A percentile compares a stretch with the other conserved stretches of the same genome.
Conservation (phyloP, 2,113 vertebrate genomes). For the Ammospiza nelsoni region DNA sequence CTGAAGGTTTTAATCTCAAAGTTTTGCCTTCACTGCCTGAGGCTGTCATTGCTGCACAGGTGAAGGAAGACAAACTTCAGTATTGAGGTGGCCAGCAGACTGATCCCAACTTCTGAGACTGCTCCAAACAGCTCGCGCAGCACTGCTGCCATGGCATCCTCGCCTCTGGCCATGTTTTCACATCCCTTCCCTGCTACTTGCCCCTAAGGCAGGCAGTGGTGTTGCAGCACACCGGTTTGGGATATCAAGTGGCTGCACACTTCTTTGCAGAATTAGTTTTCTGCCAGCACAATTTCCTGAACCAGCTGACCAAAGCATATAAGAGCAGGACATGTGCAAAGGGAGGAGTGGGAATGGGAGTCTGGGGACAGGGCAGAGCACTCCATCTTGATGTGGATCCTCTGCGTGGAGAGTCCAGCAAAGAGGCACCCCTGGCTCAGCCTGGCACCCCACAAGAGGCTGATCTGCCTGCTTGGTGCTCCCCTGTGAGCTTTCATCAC, state of each 20-base stretch:
- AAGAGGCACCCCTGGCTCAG: no score
- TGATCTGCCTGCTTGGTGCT: background rate
- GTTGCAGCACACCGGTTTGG: background rate
- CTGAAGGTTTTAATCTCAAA: background rate
- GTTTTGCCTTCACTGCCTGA: background rate
- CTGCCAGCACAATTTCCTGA: background rate
- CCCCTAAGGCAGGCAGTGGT: background rate
- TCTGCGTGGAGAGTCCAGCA: background rate
- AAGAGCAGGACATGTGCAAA: background rate
- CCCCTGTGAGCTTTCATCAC: no score
- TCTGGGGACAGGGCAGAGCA: background rate
- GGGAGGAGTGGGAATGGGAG: background rate
- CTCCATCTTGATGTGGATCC: background rate
- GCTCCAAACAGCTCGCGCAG: background rate
- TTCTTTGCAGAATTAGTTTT: background rate
- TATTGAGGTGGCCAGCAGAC: background rate
- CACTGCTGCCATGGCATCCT: background rate
- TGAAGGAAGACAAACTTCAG: background rate
- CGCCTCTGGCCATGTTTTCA: background rate
- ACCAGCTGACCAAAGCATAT: background rate
- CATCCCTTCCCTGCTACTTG: rapidly evolving
- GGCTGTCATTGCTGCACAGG: background rate
- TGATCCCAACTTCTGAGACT: background rate
- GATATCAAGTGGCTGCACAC: background rate
- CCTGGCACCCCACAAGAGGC: background rate